Base-by-base conservation (phyloP, 2,113 vertebrate species). In the Xyrauchen texanus region DNA sequence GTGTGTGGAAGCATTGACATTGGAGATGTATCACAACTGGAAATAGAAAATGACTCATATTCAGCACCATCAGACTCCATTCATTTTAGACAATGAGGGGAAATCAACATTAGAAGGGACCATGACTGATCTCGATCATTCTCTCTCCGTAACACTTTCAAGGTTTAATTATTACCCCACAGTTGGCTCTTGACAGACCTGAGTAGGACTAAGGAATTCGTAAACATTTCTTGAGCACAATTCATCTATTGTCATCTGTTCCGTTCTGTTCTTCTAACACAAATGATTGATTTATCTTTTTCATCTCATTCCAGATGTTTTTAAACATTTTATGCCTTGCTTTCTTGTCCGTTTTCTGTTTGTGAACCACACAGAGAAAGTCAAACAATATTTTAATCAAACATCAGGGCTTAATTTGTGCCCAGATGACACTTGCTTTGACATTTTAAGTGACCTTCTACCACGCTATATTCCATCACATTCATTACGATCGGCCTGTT, bases 131-230 rank as follows among this genome's bases (percentile, higher is more conserved):
- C 49, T 8, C 13, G 45, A 46, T 72, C n/a, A 6, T 13, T 58
- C 53, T 47, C 6, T 69, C 68, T 55, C 21, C 3, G 7, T 45
- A 44, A 57, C 68, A 8, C 47, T 52, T 12, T 34, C 52, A 69
- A 46, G 82, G 15, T 45, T 47, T 68, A 47, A 82, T 85, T 86
- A 62, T 15, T n/a, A 67, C 55, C 66, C 60, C 78, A 81, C 70
- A 75, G 75, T 77, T 61, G 81, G 64, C 81, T 58, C 60, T 13
- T 67, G 69, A 65, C 58, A 51, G 68, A 62, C 78, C 45, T 61
- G 57, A 61, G 16, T 10, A 79, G 64, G 82, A 49, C 82, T 72
- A 64, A 83, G 82, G 84, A 88, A 85, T 86, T 79, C 16, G n/a
- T 77, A 78, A 66, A 71, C 77, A 80, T 64, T 78, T 67, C 80